Base-by-base conservation (phyloP, 2,113 vertebrate species). In the Helogale parvula region DNA sequence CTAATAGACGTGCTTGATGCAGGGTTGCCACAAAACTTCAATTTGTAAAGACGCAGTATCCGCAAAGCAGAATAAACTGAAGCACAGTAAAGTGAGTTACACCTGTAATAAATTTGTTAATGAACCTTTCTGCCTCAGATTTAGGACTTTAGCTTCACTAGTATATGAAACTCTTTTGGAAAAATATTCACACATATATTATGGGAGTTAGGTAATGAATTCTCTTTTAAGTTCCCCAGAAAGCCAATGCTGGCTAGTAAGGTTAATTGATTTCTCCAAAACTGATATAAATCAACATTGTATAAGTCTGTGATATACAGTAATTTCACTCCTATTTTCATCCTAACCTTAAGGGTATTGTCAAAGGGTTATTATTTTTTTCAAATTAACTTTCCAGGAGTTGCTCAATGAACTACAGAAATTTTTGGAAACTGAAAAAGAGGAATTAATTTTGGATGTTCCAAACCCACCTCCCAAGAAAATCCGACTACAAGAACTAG, bases 381-480 rank as follows among this genome's bases (percentile, higher is more conserved):
- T 89, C 93, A 23, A 89, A 57, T 89, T 93, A 93, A 54, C 41
- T 92, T 57, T 97, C 38, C 96, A 99, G 99, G 99, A 99, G 14
- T 98, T 99, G 79, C 96, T 99, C 33, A 93, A 87, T 66, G 98
- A 99, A 65, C 98, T 99, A 16, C 93, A 97, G 52, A 98, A 98
- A 65, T 99, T 99, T 96, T 95, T 99, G 96, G 33, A 87, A 68
- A 96, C 79, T 23, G 81, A 83, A 31, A 90, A 96, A 92, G 97
- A 98, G 83, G 96, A 98, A 88, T 96, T 94, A 87, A 66, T 63
- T 17, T 94, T 57, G 72, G 98, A 97, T 47, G 94, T n/a, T 52
- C 63, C 85, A 35, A 98, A 98, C 29, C 99, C 99, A 0, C 99
- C 99, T 0, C 98, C 96, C 93, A 99, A 99, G 98, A 99, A 98